Percentiles rank a stretch among this genome's conserved stretches.
Evolutionary conservation across 1,140 invertebrate genomes (phyloP).

Genomic region (Drosophila micromelanica): DNA sequence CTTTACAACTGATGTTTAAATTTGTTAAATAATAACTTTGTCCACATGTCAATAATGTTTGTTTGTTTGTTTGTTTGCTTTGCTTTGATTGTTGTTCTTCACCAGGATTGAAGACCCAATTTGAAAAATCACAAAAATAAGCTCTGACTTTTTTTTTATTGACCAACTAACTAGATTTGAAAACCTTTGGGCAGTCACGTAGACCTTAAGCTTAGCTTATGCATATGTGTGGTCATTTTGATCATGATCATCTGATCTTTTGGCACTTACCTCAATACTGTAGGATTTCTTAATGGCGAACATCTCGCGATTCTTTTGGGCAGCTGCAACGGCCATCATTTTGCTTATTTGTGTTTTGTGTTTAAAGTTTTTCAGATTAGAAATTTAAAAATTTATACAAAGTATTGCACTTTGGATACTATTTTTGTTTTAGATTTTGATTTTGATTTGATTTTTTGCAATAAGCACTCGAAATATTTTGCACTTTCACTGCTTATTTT

Average conservation of each 20-base stretch:
- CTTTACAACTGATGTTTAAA: slow-evolving; percentile 19
- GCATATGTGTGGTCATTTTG: slow-evolving; percentile 1
- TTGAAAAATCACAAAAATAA: no score
- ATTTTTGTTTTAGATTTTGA: slow-evolving; percentile 60
- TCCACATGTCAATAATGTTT: slow-evolving; percentile 26
- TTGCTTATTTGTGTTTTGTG: slow-evolving; percentile 64
- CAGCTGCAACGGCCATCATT: slow-evolving; percentile 93
- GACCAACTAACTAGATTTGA: not conserved
- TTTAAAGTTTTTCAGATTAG: slow-evolving; percentile 39
- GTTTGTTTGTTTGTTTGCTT: slow-evolving; percentile 21
- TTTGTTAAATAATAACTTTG: slow-evolving; percentile 82
- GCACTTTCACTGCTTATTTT: slow-evolving; percentile 84
- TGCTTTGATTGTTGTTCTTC: not conserved
- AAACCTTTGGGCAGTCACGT: slow-evolving; percentile 70
- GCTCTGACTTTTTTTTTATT: no score
- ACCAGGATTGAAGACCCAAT: no score
- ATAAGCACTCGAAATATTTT: slow-evolving; percentile 82
- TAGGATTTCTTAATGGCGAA: slow-evolving; percentile 98
- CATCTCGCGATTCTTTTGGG: slow-evolving; percentile 96
- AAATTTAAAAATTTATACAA: slow-evolving; percentile 73
- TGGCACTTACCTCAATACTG: slow-evolving; percentile 96
- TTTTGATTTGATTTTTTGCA: slow-evolving; percentile 49
- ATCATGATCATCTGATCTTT: slow-evolving; percentile 13
- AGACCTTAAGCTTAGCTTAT: slow-evolving; percentile 47
- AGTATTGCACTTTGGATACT: slow-evolving; percentile 75